Base-by-base conservation (phyloP, 2,888 invertebrate species). In the Agrypnus murinus region DNA sequence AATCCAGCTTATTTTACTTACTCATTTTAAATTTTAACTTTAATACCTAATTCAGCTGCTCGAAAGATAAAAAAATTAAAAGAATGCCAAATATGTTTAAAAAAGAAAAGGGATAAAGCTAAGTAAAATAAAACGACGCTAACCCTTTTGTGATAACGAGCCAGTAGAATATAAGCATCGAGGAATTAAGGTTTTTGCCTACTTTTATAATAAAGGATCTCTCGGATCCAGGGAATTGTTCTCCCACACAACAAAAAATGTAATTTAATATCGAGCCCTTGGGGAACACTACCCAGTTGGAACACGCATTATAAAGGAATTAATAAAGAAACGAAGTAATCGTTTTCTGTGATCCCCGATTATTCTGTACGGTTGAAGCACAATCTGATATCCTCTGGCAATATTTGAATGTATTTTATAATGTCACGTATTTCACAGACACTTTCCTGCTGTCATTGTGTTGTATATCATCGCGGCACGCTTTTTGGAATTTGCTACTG, bases 391-490 rank as follows among this genome's bases (percentile, higher is more conserved):
- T 58, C 36, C 58, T 58, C 45, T 34, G 14, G 58, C 48, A 45
- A 58, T 58, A 38, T 58, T 65, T 65, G 58, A 34, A 65, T 65
- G 14, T 65, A n/a, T n/a, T n/a, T n/a, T n/a, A n/a, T n/a, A 57
- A 58, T 65, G 58, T 65, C 58, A 65, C 58, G 58, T 65, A 65
- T 58, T 65, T 65, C 48, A 58, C 65, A 65, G 58, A 58, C 65
- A 65, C 57, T 57, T 65, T 65, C 58, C 65, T 58, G 48, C 58
- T 65, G 46, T 65, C 58, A 46, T 65, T 58, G 46, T 57, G 10
- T 48, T 64, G 63, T 55, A 69, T 50, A 69, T 69, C 69, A 58
- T 57, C 63, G 57, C n/a, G 34, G 64, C 58, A 69, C 69, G 64
- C 59, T n/a, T 69, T 58, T 69, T 55, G 65, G 59, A 45, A 64